A percentile compares a stretch with the other conserved stretches of the same genome.
Conservation (phyloP, 2,113 vertebrate species). For the Nerophis ophidion region DNA sequence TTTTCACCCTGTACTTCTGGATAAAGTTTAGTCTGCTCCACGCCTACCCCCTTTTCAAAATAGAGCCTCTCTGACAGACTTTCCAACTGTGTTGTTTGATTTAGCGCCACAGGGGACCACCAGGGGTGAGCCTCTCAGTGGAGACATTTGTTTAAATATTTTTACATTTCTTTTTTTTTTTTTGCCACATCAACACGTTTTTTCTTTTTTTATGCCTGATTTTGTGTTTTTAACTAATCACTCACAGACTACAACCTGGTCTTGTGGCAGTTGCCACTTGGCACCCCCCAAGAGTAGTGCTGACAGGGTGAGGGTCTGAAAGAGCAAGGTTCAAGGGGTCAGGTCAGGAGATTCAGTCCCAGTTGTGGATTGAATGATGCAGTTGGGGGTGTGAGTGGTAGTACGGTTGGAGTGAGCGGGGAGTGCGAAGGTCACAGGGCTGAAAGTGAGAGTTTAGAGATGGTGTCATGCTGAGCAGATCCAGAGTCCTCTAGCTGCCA, state of each 20-base stretch:
- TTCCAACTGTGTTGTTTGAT: constrained; percentile 53
- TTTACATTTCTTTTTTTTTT: constrained; percentile 14
- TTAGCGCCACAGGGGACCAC: constrained; percentile 63
- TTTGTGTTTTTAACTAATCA: constrained; percentile 69
- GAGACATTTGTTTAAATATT: constrained; percentile 63
- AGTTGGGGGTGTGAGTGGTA: constrained; percentile 15
- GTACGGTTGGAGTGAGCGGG: constrained; percentile 17
- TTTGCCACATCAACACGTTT: constrained; percentile 35
- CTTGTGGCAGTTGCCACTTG: constrained; percentile 35
- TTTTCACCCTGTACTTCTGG: constrained; percentile 6
- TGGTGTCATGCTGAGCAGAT: constrained; percentile 63
- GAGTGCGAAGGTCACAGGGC: constrained; percentile 53
- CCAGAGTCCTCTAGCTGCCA: constrained; percentile 63
- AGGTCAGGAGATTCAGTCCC: constrained; percentile 50
- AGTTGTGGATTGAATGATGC: constrained; percentile 29
- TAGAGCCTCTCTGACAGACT: constrained; percentile 52
- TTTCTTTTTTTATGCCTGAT: constrained; percentile 12
- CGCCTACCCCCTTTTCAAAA: constrained; percentile 20
- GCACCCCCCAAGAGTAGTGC: constrained; percentile 48
- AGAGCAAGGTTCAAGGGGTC: constrained; percentile 58
- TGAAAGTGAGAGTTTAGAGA: constrained; percentile 60
- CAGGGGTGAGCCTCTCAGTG: constrained; percentile 57
- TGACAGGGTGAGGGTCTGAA: constrained; percentile 57
- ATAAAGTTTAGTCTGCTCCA: constrained; percentile 31
- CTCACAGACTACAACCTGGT: constrained; percentile 48